Evolutionary conservation across 2,888 invertebrate genomes (phyloP).

Genomic region (Koerneria pararmatus): DNA sequence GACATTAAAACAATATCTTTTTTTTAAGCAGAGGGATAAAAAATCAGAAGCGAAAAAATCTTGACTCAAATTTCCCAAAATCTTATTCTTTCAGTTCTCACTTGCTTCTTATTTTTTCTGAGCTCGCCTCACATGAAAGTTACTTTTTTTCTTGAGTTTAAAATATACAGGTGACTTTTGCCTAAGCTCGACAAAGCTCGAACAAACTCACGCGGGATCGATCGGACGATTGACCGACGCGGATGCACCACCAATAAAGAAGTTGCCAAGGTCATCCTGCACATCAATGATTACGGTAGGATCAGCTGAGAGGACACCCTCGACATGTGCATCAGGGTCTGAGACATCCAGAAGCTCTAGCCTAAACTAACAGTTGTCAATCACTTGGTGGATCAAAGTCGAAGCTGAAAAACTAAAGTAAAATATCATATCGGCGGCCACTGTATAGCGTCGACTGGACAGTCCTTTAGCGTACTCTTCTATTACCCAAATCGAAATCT

Average conservation of each 20-base stretch:
- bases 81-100: no score
- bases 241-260: constrained; percentile 25
- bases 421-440: no score
- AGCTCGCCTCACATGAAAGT: no score
- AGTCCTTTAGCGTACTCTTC: no score
- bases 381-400: not conserved
- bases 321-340: constrained; percentile 15
- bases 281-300: constrained; percentile 31
- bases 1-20: no score
- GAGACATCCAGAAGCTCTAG: constrained; percentile 1
- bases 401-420: no score
- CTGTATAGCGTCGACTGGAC: no score
- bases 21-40: no score
- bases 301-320: constrained; percentile 14
- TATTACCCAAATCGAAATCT: no score
- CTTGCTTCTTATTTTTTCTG: no score
- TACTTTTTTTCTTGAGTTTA: not conserved
- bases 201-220: constrained; percentile 19
- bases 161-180: not conserved
- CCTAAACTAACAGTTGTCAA: not conserved
- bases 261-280: constrained; percentile 30
- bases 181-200: not conserved
- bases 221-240: not conserved
- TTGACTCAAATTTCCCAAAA: no score
- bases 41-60: no score